Base-by-base conservation (phyloP, 2,797 vertebrate species). In the Acipenser ruthenus region DNA sequence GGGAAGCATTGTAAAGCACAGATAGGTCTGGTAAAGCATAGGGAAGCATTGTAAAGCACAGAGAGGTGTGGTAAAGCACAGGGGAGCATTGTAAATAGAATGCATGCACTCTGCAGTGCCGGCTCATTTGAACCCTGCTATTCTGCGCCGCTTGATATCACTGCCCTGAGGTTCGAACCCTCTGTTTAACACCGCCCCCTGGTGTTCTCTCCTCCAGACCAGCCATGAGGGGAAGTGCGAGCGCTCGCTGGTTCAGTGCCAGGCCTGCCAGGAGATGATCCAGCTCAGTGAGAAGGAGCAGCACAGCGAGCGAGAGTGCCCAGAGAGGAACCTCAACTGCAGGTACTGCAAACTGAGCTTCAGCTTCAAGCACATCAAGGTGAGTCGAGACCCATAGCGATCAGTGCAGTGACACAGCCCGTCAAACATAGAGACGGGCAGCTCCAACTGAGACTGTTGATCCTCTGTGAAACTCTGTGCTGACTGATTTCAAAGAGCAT, bases 301-400 rank as follows among this genome's bases (percentile, higher is more conserved):
- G 8, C 95, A 97, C 3, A 75, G 77, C 0, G 91, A 94, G 69
- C 75, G 83, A 3, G 92, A 91, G 47, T 92, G 93, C 15, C 92
- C 92, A 0, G 83, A 89, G 12, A 79, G 92, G 68, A 92, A 79
- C 7, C 88, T 94, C 4, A 80, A 83, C 85, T 94, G 93, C 79
- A 89, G 86, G 71, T 92, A 90, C 84, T 94, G 92, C 87, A 90
- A 84, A 69, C 73, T 66, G 0, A 79, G 88, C 15, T 94, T 90
- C 77, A 89, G 75, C 79, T 89, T 86, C 4, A 89, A 87, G 6
- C 85, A 86, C 0, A 80, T 86, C 47, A 88, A 93, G 90, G 91
- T 92, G 75, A 65, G 71, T 2, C 0, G n/a, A 0, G 0, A 13
- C 1, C 8, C 51, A 6, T 53, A 53, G 51, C 2, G 51, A 53